Evolutionary conservation across 2,113 vertebrate species (phyloP).

Genomic region (Bos javanicus): DNA sequence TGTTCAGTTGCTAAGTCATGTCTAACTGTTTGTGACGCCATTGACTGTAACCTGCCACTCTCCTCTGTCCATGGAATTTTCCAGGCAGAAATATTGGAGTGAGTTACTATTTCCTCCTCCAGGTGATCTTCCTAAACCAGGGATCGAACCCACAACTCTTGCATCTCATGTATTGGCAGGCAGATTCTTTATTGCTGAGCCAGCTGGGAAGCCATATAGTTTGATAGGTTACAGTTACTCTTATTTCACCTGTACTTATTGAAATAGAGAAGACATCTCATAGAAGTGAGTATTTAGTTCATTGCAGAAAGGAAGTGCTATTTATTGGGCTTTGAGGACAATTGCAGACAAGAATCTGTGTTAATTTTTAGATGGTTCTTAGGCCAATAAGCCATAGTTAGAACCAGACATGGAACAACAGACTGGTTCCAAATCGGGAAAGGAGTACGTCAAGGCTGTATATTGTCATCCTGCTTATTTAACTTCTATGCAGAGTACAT

Average conservation of each 20-base stretch:
- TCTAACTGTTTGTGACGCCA: background rate
- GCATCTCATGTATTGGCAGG: background rate
- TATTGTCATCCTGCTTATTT: background rate
- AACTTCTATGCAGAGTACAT: background rate
- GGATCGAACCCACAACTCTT: background rate
- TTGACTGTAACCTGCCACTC: background rate
- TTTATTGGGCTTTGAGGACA: constrained; percentile 10
- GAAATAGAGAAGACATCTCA: constrained; percentile 5
- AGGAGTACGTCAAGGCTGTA: background rate
- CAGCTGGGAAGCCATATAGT: background rate
- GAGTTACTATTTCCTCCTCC: background rate
- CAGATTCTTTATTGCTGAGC: background rate
- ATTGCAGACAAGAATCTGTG: background rate
- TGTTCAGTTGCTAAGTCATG: background rate
- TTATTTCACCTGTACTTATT: background rate
- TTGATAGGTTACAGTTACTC: background rate
- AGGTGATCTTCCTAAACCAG: background rate
- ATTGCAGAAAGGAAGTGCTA: background rate
- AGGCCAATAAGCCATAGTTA: background rate
- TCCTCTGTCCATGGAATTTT: background rate
- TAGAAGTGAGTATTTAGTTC: background rate
- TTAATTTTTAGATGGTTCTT: constrained; percentile 2
- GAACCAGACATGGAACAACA: background rate
- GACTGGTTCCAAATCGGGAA: background rate
- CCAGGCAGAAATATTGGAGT: background rate